These are phyloP conservation scores for Imbricaverruca yamaguchii DNA, from an alignment of 2,888 invertebrate species.

Conservation along the genomic window DNA sequence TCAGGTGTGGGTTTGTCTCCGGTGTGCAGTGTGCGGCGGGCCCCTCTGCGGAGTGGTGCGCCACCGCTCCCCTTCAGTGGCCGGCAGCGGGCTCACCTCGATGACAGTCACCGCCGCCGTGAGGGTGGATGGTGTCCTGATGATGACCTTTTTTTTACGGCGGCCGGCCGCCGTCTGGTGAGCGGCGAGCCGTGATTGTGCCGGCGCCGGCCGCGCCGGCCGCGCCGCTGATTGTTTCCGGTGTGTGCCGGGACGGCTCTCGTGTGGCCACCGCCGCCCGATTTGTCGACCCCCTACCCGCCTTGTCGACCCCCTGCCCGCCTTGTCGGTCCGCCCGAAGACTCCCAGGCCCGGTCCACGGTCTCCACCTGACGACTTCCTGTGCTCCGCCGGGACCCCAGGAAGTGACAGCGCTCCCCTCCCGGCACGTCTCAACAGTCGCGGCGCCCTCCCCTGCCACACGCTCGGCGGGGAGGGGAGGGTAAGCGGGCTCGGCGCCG, in stretches of 20 bases:
- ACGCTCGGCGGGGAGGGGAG: too few relatives aligned
- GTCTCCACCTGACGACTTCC: slow-evolving; percentile 15
- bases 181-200: not conserved
- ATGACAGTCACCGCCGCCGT: not conserved
- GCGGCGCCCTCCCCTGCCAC: not conserved
- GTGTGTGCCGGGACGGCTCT: not conserved
- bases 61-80: not conserved
- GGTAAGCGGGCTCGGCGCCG: too few relatives aligned
- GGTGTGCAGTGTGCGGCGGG: too few relatives aligned
- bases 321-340: too few relatives aligned
- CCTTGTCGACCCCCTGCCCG: too few relatives aligned
- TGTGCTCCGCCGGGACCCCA: not conserved
- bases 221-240: not conserved
- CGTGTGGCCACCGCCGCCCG: too few relatives aligned
- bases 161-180: not conserved
- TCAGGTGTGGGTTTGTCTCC: too few relatives aligned
- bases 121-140: not conserved
- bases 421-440: not conserved
- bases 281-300: too few relatives aligned
- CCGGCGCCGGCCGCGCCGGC: not conserved
- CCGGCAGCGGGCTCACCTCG: not conserved
- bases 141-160: slow-evolving; percentile 3
- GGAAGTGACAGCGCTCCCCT: not conserved
- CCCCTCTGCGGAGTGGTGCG: not conserved
- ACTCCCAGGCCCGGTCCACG: not conserved